Conservation (phyloP, 2,113 vertebrate genomes). For the Australoheros scitulus region DNA sequence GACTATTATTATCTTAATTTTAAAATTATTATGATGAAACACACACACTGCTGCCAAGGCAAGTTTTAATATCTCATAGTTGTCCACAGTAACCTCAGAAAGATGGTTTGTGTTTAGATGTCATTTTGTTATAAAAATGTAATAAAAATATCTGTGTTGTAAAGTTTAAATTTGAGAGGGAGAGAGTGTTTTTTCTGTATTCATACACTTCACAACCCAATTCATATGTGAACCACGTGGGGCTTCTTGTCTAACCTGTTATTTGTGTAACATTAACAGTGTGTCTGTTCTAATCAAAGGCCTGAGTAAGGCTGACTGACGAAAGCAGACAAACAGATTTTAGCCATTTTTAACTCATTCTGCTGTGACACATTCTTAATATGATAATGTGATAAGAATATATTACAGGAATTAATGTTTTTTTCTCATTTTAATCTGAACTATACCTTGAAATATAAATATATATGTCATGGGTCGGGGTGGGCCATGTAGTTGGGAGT, state of each 20-base stretch:
- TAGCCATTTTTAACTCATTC: too few relatives aligned
- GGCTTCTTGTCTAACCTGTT: neutral
- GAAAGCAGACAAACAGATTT: neutral
- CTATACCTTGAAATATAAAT: too few relatives aligned
- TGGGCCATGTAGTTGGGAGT: too few relatives aligned
- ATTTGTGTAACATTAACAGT: neutral
- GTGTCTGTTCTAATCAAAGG: neutral
- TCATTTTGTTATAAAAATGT: neutral
- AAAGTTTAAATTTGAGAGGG: neutral
- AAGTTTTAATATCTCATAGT: neutral
- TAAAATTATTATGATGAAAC: neutral
- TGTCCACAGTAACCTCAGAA: neutral
- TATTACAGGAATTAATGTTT: too few relatives aligned
- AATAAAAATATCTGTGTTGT: fast-evolving
- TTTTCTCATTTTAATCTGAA: too few relatives aligned
- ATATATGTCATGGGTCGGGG: too few relatives aligned
- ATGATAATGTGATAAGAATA: too few relatives aligned
- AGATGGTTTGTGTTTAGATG: neutral
- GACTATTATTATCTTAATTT: fast-evolving
- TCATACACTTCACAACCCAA: neutral
- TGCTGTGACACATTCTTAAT: too few relatives aligned
- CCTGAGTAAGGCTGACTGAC: neutral
- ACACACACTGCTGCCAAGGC: neutral
- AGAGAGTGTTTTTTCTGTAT: neutral
- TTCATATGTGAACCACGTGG: neutral